Evolutionary conservation across 2,888 invertebrate genomes (phyloP), one percentile per base, ranked within the genome.

Genomic region (Ecdyonurus torrentis): DNA sequence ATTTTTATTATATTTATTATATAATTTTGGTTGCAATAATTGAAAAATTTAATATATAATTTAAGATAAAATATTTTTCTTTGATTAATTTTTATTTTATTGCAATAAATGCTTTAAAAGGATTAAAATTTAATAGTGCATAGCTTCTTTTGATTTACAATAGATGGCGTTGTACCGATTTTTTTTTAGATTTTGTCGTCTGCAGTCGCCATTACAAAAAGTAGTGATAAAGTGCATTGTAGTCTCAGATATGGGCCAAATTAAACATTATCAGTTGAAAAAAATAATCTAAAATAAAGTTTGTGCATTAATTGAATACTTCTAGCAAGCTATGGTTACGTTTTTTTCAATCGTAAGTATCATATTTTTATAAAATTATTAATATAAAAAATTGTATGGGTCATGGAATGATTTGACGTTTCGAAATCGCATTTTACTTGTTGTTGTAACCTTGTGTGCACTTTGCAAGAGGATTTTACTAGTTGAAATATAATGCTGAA

Each of bases 361-460:
- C 15, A 37, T 37, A 15, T 37, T 37, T 37, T 37, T n/a, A n/a
- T n/a, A n/a, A n/a, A n/a, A 15, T 37, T 37, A 10, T 37, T 37
- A 37, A 10, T 5, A 37, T 37, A 10, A 37, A 5, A 37, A 37
- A 37, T 10, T 37, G 37, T 37, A 10, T 5, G 37, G 37, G 37
- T 37, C 37, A 37, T 55, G 55, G 7, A 55, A 55, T 55, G 55
- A 55, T 55, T 55, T 55, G 55, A 55, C 55, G 55, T 55, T 55
- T 55, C 55, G 22, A 5, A 5, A 55, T 55, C 10, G 22, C 55
- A 55, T 37, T 37, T 15, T 37, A 37, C 37, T 37, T 37, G 37
- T 37, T 37, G 37, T 37, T 37, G 37, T 37, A 37, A 37, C 37
- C 37, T 37, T 37, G 37, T 15, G 15, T 37, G 37, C 37, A 37